Conservation (phyloP, 2,888 invertebrate genomes). For the Phymatocera aterrima region DNA sequence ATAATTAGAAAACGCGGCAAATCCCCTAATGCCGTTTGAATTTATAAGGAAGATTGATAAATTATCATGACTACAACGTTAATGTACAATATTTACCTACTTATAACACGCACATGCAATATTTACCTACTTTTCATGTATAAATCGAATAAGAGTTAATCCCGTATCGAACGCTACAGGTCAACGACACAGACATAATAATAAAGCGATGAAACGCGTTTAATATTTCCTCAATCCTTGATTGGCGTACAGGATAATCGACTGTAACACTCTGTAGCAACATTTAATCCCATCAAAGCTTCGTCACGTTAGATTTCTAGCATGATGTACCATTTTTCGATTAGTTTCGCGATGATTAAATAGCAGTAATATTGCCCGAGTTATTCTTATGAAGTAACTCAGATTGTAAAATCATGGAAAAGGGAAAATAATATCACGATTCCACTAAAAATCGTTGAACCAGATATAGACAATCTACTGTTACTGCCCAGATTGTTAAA, state of each 20-base stretch:
- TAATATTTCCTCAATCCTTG: background rate
- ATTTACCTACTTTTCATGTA: constrained; percentile 28
- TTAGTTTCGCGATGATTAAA: background rate
- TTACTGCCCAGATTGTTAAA: background rate
- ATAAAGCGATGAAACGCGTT: background rate
- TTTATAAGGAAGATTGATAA: background rate
- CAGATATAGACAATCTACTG: background rate
- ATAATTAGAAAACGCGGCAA: no score
- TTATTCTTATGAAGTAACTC: background rate
- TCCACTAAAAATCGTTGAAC: background rate
- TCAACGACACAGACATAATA: constrained; percentile 22
- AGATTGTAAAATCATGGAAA: background rate
- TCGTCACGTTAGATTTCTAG: background rate
- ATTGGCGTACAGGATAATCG: background rate
- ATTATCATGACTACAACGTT: background rate
- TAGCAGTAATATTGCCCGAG: background rate
- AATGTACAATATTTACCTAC: background rate
- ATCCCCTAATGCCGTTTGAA: background rate
- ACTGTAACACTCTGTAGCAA: background rate
- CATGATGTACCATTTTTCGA: background rate
- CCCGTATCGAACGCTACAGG: constrained; percentile 28
- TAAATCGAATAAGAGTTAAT: constrained; percentile 22
- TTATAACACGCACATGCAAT: background rate
- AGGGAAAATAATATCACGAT: background rate
- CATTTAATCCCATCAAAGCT: background rate